Evolutionary conservation across 2,888 invertebrate genomes (phyloP).

Genomic region (Eulithis testata): DNA sequence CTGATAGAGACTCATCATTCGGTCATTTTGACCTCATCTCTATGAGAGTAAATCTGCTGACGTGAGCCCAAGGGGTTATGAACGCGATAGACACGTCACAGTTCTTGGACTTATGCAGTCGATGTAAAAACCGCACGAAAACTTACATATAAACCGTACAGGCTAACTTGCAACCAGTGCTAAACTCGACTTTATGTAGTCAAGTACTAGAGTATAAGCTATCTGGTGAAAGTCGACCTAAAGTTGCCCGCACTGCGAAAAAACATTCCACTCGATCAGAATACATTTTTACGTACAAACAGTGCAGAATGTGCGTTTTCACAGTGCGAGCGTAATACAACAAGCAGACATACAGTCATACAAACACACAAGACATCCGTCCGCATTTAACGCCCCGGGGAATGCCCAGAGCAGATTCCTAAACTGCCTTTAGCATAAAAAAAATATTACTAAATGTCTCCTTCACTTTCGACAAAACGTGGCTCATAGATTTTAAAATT

Average conservation of each 20-base stretch:
- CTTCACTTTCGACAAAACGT: slow-evolving; percentile 9
- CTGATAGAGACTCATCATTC: too few species aligned
- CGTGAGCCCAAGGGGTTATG: not conserved
- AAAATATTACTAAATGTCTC: slow-evolving; percentile 43
- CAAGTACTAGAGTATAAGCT: not conserved
- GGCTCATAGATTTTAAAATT: not conserved
- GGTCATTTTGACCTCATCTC: too few species aligned
- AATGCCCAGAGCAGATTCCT: slow-evolving; percentile 49
- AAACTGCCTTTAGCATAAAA: slow-evolving; percentile 49
- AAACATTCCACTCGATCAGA: slow-evolving; percentile 46
- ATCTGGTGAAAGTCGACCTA: not conserved
- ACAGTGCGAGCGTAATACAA: slow-evolving; percentile 27
- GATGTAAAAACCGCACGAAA: slow-evolving; percentile 48
- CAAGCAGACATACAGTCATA: slow-evolving; percentile 39
- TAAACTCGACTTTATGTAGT: not conserved
- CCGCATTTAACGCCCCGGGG: slow-evolving; percentile 50
- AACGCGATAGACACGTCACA: slow-evolving; percentile 1
- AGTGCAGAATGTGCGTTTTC: slow-evolving; percentile 4
- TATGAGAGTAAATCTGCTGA: too few species aligned
- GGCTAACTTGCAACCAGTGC: slow-evolving; percentile 1
- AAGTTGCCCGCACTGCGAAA: slow-evolving; percentile 63
- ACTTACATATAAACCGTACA: slow-evolving; percentile 46
- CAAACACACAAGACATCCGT: slow-evolving; percentile 46
- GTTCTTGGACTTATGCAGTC: slow-evolving; percentile 17
- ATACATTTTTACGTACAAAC: slow-evolving; percentile 23